phyloP scores from a whole-genome alignment of 2,888 invertebrate species.

The Coronaproctus castanopsis region DNA sequence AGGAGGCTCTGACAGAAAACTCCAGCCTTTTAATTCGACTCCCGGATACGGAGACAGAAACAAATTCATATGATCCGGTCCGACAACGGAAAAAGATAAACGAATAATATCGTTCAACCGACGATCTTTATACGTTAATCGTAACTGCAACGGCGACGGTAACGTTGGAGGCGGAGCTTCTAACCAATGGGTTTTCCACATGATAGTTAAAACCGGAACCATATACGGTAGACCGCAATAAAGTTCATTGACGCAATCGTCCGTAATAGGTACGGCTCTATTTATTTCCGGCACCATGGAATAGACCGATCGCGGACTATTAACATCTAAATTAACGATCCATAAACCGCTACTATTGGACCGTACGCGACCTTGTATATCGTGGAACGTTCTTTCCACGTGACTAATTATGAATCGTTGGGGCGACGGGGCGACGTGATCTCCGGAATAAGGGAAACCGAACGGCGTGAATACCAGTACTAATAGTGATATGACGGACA shows the following conservation, averaged over 20 bases:
- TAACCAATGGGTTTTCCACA: constrained; percentile 42
- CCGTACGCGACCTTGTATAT: constrained; percentile 29
- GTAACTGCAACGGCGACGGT: constrained; percentile 30
- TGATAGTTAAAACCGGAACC: constrained; percentile 47
- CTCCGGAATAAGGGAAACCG: constrained; percentile 52
- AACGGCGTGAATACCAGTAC: constrained; percentile 42
- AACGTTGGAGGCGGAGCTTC: constrained; percentile 34
- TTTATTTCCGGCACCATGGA: constrained; percentile 34
- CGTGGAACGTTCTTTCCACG: constrained; percentile 38
- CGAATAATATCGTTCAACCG: constrained; percentile 27
- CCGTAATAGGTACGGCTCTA: constrained; percentile 28
- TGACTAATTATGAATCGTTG: constrained; percentile 59
- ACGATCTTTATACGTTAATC: constrained; percentile 28
- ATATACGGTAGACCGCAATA: constrained; percentile 65
- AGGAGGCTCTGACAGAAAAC: constrained; percentile 33
- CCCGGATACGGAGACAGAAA: constrained; percentile 39
- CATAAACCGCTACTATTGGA: constrained; percentile 40
- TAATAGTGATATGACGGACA: constrained; percentile 34
- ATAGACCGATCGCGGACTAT: constrained; percentile 41
- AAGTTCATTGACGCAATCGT: constrained; percentile 38
- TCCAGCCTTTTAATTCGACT: constrained; percentile 36
- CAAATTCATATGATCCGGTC: constrained; percentile 45
- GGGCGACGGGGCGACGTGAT: constrained; percentile 38
- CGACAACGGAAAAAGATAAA: constrained; percentile 33
- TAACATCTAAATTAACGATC: constrained; percentile 53